phyloP scores from a whole-genome alignment of 2,888 invertebrate species.

The Hyposoter dolosus region DNA sequence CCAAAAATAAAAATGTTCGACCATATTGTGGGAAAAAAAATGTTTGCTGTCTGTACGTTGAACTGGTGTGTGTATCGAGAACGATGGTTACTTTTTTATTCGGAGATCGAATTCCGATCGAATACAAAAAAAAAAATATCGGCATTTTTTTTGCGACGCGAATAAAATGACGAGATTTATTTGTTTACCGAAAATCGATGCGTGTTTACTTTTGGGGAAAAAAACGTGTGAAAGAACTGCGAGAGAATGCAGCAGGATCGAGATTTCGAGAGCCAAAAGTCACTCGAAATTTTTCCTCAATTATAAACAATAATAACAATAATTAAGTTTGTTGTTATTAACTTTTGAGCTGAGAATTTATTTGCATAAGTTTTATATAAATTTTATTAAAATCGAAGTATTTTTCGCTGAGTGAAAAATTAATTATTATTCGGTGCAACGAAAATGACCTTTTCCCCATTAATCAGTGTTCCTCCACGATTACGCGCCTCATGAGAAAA shows the following conservation, averaged over 20 bases:
- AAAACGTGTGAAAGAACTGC: neutral
- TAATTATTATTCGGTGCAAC: neutral
- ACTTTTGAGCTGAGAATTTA: neutral
- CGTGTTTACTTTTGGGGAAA: neutral
- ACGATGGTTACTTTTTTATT: neutral
- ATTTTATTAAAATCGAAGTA: too few relatives aligned
- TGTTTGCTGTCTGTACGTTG: neutral
- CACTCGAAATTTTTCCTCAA: neutral
- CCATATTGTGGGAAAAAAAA: neutral
- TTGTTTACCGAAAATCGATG: neutral
- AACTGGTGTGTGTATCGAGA: neutral
- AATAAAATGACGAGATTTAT: too few relatives aligned
- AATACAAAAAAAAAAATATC: too few relatives aligned
- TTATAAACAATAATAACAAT: neutral
- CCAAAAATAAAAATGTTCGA: too few relatives aligned
- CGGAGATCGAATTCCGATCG: too few relatives aligned
- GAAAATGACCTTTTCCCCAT: neutral
- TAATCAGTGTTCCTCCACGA: neutral
- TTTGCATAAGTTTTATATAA: neutral
- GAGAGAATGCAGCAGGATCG: neutral
- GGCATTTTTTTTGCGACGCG: too few relatives aligned
- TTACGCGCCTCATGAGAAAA: neutral
- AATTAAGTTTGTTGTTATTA: neutral
- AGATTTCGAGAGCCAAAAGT: neutral
- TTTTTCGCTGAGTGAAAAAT: neutral